Evolutionary conservation across 2,113 vertebrate genomes (phyloP).

Genomic region (Anhinga rufa): DNA sequence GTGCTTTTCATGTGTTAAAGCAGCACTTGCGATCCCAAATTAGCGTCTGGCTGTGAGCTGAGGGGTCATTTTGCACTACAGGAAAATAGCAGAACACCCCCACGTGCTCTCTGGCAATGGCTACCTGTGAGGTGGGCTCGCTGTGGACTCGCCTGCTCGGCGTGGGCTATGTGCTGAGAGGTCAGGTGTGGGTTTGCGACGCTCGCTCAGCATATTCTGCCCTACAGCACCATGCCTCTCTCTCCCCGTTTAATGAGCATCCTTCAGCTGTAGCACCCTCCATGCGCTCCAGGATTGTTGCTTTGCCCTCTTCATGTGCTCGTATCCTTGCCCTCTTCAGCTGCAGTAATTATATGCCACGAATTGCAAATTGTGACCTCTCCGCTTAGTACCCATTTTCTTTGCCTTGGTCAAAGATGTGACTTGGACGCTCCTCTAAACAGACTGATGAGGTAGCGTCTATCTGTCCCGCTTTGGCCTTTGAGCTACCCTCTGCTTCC

Average conservation of each 20-base stretch:
- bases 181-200: too few relatives aligned
- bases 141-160: not conserved
- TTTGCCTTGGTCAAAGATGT: not conserved
- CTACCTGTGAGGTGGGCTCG: not conserved
- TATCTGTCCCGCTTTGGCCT: not conserved
- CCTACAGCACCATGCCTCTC: not conserved
- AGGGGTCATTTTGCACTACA: not conserved
- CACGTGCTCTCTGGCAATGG: not conserved
- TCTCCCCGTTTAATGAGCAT: not conserved
- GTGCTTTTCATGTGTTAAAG: not conserved
- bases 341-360: not conserved
- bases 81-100: not conserved
- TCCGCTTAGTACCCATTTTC: not conserved
- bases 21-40: not conserved
- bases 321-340: not conserved
- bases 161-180: not conserved
- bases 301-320: not conserved
- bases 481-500: not conserved
- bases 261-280: not conserved
- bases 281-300: accelerated
- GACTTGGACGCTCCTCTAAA: not conserved
- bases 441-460: not conserved
- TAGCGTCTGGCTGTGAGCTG: not conserved
- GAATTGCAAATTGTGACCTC: not conserved
- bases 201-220: accelerated